phyloP scores from a whole-genome alignment of 2,888 invertebrate genomes.

The Meteorus colon region DNA sequence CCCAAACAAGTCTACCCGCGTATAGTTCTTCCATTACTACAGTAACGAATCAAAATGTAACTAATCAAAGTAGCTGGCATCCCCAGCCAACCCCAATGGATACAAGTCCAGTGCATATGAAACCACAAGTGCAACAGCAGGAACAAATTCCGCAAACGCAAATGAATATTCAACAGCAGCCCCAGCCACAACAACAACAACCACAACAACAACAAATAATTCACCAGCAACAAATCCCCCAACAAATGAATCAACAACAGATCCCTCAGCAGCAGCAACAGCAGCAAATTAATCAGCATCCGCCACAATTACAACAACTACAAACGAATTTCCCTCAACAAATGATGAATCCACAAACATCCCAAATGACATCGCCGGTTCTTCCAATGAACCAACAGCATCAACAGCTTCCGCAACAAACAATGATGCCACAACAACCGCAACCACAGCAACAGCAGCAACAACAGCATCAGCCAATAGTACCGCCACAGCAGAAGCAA shows the following conservation, averaged over 20 bases:
- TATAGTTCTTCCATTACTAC: constrained; percentile 51
- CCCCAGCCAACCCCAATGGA: constrained; percentile 60
- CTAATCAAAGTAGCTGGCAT: constrained; percentile 56
- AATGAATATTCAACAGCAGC: constrained; percentile 60
- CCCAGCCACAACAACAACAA: constrained; percentile 52
- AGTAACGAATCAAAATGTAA: constrained; percentile 53
- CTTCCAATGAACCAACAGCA: constrained; percentile 32
- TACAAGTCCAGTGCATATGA: constrained; percentile 52
- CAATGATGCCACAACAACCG: constrained; percentile 46
- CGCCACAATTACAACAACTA: constrained; percentile 32
- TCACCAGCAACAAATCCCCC: constrained; percentile 43
- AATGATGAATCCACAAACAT: constrained; percentile 33
- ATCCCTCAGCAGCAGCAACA: constrained; percentile 16
- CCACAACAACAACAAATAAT: constrained; percentile 44
- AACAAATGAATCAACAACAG: constrained; percentile 33
- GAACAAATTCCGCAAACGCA: constrained; percentile 56
- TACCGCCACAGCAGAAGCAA: constrained; percentile 61
- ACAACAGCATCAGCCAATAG: constrained; percentile 71
- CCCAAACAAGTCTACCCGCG: constrained; percentile 57
- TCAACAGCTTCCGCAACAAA: constrained; percentile 45
- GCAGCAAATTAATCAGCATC: constrained; percentile 31
- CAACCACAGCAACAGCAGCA: constrained; percentile 69
- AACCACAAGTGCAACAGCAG: constrained; percentile 55
- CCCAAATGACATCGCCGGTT: constrained; percentile 12
- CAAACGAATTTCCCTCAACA: constrained; percentile 29